Evolutionary conservation across 1,140 invertebrate species (phyloP).

Genomic region (Melanaphis sacchari): DNA sequence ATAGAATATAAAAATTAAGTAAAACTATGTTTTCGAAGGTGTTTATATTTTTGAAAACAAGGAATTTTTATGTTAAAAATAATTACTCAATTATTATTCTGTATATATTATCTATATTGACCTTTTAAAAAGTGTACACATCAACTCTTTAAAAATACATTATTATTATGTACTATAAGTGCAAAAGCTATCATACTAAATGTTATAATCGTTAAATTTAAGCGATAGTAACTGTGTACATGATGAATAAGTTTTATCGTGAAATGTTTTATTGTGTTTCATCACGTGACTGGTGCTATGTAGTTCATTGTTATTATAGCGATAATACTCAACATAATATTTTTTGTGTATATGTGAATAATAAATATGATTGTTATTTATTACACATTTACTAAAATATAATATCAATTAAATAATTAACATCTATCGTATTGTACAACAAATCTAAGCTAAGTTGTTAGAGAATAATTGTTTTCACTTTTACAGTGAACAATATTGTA

Average conservation of each 20-base stretch:
- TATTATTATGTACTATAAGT: constrained; percentile 1
- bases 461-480: not conserved
- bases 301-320: not conserved
- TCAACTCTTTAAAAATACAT: constrained; percentile 12
- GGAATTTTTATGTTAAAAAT: not conserved
- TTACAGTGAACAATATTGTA: not conserved
- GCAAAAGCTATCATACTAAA: not conserved
- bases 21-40: no score
- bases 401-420: not conserved
- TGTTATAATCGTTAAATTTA: not conserved
- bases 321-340: not conserved
- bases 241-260: not conserved
- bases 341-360: not conserved
- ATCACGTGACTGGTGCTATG: not conserved
- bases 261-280: not conserved
- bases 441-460: not conserved
- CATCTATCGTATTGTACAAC: not conserved
- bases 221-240: not conserved
- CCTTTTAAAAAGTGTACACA: not conserved
- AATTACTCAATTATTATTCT: not conserved
- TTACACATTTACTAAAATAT: not conserved
- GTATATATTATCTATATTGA: not conserved
- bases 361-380: not conserved
- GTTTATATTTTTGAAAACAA: not conserved
- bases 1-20: no score